Evolutionary conservation across 2,888 invertebrate species (phyloP).

Genomic region (Drosophila gaucha): DNA sequence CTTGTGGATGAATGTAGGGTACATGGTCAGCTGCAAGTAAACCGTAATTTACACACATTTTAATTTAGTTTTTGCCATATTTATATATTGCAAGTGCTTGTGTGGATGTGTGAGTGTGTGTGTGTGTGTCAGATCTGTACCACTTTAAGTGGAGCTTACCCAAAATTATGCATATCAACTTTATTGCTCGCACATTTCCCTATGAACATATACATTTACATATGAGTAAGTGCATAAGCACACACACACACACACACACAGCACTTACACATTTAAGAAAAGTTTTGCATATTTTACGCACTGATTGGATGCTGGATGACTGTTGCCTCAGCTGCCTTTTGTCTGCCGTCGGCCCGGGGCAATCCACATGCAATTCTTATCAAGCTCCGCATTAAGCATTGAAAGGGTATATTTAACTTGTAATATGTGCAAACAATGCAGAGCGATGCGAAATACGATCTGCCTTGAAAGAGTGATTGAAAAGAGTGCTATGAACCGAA

Average conservation of each 20-base stretch:
- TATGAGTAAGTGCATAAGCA: conserved; percentile 19
- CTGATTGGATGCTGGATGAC: conserved; percentile 53
- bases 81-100: not conserved
- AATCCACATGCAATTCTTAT: conserved; percentile 21
- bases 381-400: not conserved
- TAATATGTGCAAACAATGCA: not conserved
- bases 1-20: not conserved
- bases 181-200: conserved; percentile 55
- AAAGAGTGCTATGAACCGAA: not conserved
- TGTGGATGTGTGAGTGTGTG: conserved; percentile 1
- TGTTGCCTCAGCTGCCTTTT: conserved; percentile 28
- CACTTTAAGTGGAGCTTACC: conserved; percentile 62
- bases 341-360: conserved; percentile 19
- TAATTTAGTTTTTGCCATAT: conserved; percentile 47
- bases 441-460: not conserved
- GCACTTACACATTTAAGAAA: conserved; percentile 23
- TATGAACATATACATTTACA: conserved; percentile 29
- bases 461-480: no score
- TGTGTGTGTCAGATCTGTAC: conserved; percentile 13
- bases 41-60: conserved; percentile 67
- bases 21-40: conserved; percentile 38
- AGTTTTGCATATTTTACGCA: conserved; percentile 73
- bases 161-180: conserved; percentile 76
- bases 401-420: conserved; percentile 2
- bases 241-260: conserved; percentile 14